Evolutionary conservation across 2,888 invertebrate genomes (phyloP), one percentile per base, ranked within the genome.

Genomic region (Hyles lineata): DNA sequence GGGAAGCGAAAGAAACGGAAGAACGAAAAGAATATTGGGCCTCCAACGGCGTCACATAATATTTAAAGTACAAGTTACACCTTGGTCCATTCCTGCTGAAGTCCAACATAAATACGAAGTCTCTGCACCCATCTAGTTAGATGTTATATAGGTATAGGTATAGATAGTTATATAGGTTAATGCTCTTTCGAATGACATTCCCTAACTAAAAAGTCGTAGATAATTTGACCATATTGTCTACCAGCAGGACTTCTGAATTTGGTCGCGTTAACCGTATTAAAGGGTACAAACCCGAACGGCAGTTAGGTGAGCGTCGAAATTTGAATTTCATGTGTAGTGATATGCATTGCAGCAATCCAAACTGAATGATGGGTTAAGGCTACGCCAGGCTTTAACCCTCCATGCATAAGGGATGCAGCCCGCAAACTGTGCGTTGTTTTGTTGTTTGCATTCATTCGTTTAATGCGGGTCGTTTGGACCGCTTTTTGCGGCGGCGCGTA

Each of bases 291-390:
- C 43, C 43, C 23, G 23, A 50, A 67, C 50, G 23, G 23, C 50
- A 23, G 67, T 67, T 43, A 67, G 43, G 21, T 50, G 67, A 50
- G 17, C 67, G 23, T 17, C 43, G 23, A 17, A 67, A 67, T 67
- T 43, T 67, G 67, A 50, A 67, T 67, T 67, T 67, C 63, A 63
- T 63, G 63, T 21, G 67, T 23, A 55, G 50, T 50, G 50, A 50
- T 67, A 67, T 23, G 43, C 50, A 50, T 50, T 67, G 62, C 35
- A 32, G 19, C 55, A 55, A 55, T 55, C 55, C 55, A n/a, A n/a
- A 6, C 62, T 62, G 50, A 67, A 67, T 50, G 67, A 23, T 67
- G 21, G 23, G n/a, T 43, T 43, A 50, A 50, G 50, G 50, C 43
- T 35, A n/a, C 32, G 32, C 32, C 32, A 32, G 62, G 32, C 25